Base-by-base conservation (phyloP, 2,113 vertebrate species). In the Cyprinodon tularosa region DNA sequence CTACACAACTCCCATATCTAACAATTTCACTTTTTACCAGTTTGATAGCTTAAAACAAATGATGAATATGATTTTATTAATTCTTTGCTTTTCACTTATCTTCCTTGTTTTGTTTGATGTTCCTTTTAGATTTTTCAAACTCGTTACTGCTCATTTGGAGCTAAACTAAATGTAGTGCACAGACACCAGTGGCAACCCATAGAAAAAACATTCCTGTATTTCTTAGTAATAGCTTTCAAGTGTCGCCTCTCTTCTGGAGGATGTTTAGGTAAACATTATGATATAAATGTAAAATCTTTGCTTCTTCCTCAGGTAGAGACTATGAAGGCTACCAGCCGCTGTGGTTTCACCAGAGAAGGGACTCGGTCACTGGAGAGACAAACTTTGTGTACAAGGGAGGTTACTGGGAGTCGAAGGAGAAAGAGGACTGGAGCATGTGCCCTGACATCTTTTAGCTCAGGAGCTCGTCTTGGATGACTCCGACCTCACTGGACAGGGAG, bases 381-480 rank as follows among this genome's bases (percentile, higher is more conserved):
- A 94, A 91, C 89, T 99, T 94, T 38, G 83, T 96, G 76, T 99
- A 99, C 90, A 98, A 96, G 86, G 98, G 98, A 0, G 96, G 97
- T 72, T 99, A 99, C 94, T 99, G 98, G 98, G 98, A 99, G 88
- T 84, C 95, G 70, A 99, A 99, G 92, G 97, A 98, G 40, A 94
- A 76, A 76, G 95, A 96, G 87, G 95, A 98, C 93, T 99, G 98
- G 98, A 95, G 88, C 15, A 66, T 80, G 77, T 98, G 97, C 89
- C 96, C 97, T 0, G 90, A 95, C 88, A 98, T 99, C 94, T 99
- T 98, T 95, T 99, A 96, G 97, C 89, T 72, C 3, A 61, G 45
- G 68, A 59, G 15, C 53, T 71, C 29, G 20, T n/a, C 77, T 62
- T 15, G 7, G 20, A 81, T 76, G 74, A 60, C 81, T 68, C 68